A percentile compares a stretch with the other conserved stretches of the same genome.
These are phyloP conservation scores for Pachymerium ferrugineum DNA, from an alignment of 2,888 invertebrate species.

Conservation along the genomic window DNA sequence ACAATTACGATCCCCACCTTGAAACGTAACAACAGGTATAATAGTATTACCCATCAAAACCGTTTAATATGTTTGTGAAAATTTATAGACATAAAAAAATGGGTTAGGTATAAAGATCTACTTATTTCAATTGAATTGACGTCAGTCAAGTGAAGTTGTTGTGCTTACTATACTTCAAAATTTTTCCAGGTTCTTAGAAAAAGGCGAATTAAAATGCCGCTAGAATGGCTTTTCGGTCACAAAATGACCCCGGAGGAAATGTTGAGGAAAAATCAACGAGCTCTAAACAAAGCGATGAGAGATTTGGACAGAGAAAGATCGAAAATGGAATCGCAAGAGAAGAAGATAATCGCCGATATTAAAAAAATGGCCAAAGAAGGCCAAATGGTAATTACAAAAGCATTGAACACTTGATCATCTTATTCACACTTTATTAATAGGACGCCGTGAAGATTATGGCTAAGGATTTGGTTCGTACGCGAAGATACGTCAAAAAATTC, in stretches of 20 bases:
- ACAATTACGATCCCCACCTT: no score
- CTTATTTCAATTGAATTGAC: no score
- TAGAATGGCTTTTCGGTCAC: slow-evolving; percentile 93
- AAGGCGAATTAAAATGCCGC: slow-evolving; percentile 29
- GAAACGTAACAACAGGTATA: no score
- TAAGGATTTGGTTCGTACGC: slow-evolving; percentile 92
- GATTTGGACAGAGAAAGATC: slow-evolving; percentile 89
- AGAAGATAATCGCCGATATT: slow-evolving; percentile 95
- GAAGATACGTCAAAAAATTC: slow-evolving; percentile 92
- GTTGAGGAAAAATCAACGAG: slow-evolving; percentile 95
- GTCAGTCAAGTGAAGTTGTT: no score
- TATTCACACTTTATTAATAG: slow-evolving; percentile 50
- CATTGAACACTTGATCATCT: background rate
- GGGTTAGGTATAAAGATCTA: no score
- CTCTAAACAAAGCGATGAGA: slow-evolving; percentile 95
- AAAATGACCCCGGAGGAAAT: slow-evolving; percentile 95
- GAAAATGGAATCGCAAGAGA: slow-evolving; percentile 98
- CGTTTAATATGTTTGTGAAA: no score
- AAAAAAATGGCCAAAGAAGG: slow-evolving; percentile 98
- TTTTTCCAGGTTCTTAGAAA: background rate
- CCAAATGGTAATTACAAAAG: slow-evolving; percentile 72
- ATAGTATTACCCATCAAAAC: no score
- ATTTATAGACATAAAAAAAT: no score
- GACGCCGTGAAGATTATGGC: slow-evolving; percentile 99
- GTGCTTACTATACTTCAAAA: background rate